Conservation (phyloP, 1,140 invertebrate genomes). For the Metopolophium dirhodum region DNA sequence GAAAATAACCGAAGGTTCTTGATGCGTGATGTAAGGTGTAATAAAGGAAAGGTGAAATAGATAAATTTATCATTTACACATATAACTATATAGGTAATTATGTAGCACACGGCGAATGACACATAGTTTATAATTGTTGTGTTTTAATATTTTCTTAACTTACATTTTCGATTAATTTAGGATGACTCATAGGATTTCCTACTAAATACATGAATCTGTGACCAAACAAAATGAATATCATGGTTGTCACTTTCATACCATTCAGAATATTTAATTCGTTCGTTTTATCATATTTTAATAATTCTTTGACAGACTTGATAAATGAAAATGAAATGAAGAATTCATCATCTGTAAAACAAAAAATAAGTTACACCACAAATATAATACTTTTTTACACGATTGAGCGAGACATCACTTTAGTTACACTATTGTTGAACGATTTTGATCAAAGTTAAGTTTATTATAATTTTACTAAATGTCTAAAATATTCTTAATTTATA, state of each 20-base stretch:
- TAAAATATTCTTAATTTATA: neutral
- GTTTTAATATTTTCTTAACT: neutral
- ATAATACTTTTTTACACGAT: neutral
- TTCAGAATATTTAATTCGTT: slow-evolving; percentile 10
- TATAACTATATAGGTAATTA: neutral
- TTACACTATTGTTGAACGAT: neutral
- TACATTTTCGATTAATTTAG: neutral
- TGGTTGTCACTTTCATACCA: neutral
- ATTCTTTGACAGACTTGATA: neutral
- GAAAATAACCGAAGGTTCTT: neutral
- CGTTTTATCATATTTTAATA: slow-evolving; percentile 1
- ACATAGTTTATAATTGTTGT: neutral
- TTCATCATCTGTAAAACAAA: neutral
- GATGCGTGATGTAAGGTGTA: neutral
- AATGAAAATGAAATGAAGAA: slow-evolving; percentile 4
- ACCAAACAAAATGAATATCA: neutral
- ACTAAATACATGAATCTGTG: neutral
- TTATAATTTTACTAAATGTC: neutral
- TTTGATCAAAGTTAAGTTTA: neutral
- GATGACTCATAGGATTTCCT: neutral
- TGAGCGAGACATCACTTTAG: neutral
- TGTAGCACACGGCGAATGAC: no score
- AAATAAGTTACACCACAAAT: neutral
- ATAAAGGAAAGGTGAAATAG: neutral
- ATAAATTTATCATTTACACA: neutral